These are phyloP conservation scores for Eriosoma lanigerum DNA, from an alignment of 1,140 invertebrate genomes.

Conservation along the genomic window DNA sequence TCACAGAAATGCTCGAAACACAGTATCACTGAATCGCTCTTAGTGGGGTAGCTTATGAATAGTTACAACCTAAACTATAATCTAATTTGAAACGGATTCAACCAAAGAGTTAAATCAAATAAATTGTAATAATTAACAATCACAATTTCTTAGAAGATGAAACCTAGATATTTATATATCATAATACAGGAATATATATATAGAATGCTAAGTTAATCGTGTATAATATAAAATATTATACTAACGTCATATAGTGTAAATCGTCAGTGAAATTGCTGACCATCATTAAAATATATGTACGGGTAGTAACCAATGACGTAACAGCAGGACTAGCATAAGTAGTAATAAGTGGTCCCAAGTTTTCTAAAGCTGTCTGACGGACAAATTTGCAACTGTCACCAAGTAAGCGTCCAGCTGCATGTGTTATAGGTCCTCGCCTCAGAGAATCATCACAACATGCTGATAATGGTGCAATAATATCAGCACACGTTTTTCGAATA, in stretches of 20 bases:
- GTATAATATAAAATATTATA: background rate
- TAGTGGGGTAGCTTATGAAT: too few relatives aligned
- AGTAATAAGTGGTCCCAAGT: constrained; percentile 38
- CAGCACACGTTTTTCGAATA: constrained; percentile 46
- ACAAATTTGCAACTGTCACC: constrained; percentile 43
- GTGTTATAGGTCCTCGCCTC: constrained; percentile 3
- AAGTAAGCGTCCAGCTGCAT: constrained; percentile 40
- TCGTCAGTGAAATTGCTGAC: constrained; percentile 48
- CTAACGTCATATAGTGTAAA: constrained; percentile 48
- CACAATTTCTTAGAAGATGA: constrained; percentile 21
- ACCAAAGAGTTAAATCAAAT: background rate
- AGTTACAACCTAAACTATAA: constrained; percentile 12
- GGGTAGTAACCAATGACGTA: constrained; percentile 42
- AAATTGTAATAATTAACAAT: constrained; percentile 10
- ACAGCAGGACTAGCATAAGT: constrained; percentile 42
- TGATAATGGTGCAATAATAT: constrained; percentile 35
- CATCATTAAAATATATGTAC: constrained; percentile 43
- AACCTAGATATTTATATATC: too few relatives aligned
- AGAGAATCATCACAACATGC: constrained; percentile 28
- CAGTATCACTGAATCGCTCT: too few relatives aligned
- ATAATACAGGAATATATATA: too few relatives aligned
- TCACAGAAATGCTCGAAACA: too few relatives aligned
- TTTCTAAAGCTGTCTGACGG: constrained; percentile 39
- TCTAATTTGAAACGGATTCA: constrained; percentile 14
- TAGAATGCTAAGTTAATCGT: background rate